Conservation (phyloP, 1,140 invertebrate genomes). For the Babylonia areolata region DNA sequence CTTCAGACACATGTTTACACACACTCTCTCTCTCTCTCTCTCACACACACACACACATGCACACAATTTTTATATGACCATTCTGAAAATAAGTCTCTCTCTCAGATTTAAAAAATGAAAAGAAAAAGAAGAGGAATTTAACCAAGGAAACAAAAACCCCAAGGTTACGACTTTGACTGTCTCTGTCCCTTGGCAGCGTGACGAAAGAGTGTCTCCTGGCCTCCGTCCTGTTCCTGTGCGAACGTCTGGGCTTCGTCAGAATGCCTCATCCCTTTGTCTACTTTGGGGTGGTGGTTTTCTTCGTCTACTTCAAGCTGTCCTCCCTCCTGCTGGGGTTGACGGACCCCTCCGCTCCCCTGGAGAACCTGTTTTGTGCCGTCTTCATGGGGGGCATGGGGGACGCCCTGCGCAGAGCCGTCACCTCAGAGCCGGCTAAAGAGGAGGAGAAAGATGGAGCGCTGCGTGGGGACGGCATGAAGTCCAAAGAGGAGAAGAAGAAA, state of each 20-base stretch:
- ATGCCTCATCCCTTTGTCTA: slow-evolving; percentile 97
- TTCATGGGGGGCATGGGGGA: slow-evolving; percentile 99
- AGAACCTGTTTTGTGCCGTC: slow-evolving; percentile 97
- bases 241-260: slow-evolving; percentile 97
- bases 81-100: no score
- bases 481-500: slow-evolving; percentile 73
- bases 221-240: slow-evolving; percentile 95
- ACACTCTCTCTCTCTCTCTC: no score
- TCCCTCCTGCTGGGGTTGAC: slow-evolving; percentile 97
- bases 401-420: slow-evolving; percentile 80
- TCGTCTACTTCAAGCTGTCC: slow-evolving; percentile 99
- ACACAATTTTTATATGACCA: no score
- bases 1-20: no score
- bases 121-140: no score
- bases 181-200: slow-evolving; percentile 80
- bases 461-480: slow-evolving; percentile 65
- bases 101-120: no score
- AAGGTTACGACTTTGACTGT: background rate
- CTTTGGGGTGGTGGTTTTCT: slow-evolving; percentile 99
- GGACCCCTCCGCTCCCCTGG: slow-evolving; percentile 98
- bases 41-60: no score
- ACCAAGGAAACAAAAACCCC: no score
- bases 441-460: slow-evolving; percentile 54
- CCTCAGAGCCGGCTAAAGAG: slow-evolving; percentile 56
- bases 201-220: slow-evolving; percentile 97